Conservation (phyloP, 2,888 invertebrate genomes). For the Tipula helvola region DNA sequence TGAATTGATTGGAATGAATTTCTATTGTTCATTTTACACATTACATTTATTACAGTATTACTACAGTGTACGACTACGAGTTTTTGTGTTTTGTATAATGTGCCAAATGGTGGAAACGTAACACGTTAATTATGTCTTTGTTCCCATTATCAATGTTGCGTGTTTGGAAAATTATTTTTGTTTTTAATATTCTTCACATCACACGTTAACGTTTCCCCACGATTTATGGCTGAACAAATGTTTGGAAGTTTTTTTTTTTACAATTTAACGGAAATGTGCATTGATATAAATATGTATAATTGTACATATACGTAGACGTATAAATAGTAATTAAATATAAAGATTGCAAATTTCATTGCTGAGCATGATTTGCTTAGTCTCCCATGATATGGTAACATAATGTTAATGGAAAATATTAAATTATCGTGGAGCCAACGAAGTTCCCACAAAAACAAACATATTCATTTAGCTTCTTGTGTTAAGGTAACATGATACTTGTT, state of each 20-base stretch:
- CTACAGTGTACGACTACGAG: neutral
- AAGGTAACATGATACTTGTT: neutral
- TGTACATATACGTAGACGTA: neutral
- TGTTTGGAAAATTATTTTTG: neutral
- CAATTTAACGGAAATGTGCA: neutral
- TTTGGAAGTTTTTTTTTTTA: neutral
- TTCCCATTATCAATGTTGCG: neutral
- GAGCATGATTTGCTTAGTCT: neutral
- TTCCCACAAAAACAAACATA: neutral
- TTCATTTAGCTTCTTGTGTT: neutral
- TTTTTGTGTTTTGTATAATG: neutral
- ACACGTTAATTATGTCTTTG: neutral
- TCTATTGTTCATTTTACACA: neutral
- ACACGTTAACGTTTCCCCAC: neutral
- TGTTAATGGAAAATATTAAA: neutral
- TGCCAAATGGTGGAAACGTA: conserved; percentile 4
- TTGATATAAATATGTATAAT: neutral
- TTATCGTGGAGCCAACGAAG: neutral
- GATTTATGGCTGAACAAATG: neutral
- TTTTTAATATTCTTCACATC: neutral
- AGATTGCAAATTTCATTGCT: neutral
- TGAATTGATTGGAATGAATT: neutral
- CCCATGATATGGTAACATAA: neutral
- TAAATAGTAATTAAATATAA: neutral
- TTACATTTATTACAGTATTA: neutral